These are phyloP conservation scores for Mycogona germanica DNA, from an alignment of 2,888 invertebrate genomes.

Conservation along the genomic window DNA sequence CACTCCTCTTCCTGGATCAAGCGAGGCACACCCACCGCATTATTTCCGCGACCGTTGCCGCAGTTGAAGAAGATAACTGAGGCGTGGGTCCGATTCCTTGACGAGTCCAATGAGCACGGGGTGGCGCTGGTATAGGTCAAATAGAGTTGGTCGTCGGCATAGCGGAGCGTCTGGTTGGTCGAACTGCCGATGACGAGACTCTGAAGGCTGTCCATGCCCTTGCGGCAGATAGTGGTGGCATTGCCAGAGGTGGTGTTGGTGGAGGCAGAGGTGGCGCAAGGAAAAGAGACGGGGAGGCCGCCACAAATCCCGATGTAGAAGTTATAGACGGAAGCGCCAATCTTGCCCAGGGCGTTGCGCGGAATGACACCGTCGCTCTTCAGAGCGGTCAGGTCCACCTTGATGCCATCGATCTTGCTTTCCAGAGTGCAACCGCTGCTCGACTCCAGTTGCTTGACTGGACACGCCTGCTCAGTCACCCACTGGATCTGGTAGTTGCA, in stretches of 20 bases:
- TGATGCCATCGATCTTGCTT: conserved; percentile 10
- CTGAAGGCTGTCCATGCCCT: neutral
- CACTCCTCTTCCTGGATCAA: conserved; percentile 16
- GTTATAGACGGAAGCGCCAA: neutral
- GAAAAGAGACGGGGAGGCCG: neutral
- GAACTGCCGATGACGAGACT: conserved; percentile 9
- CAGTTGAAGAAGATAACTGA: conserved; percentile 13
- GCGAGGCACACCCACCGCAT: neutral
- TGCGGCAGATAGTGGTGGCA: conserved; percentile 7
- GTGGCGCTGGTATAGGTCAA: conserved; percentile 8
- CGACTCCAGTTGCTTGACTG: conserved; percentile 7
- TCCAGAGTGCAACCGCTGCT: conserved; percentile 6
- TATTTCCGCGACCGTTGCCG: neutral
- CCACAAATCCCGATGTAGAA: conserved; percentile 16
- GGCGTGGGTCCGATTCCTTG: neutral
- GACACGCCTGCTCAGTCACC: conserved; percentile 15
- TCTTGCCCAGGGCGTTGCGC: neutral
- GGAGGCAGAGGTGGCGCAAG: neutral
- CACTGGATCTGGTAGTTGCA: conserved; percentile 18
- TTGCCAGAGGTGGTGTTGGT: neutral
- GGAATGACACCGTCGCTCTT: neutral
- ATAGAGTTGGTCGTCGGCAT: conserved; percentile 12
- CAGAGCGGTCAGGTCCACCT: conserved; percentile 10
- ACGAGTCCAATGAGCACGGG: neutral
- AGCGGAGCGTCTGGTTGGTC: conserved; percentile 7